Conservation (phyloP, 2,113 vertebrate species). For the Brachypodius melanocephalos region DNA sequence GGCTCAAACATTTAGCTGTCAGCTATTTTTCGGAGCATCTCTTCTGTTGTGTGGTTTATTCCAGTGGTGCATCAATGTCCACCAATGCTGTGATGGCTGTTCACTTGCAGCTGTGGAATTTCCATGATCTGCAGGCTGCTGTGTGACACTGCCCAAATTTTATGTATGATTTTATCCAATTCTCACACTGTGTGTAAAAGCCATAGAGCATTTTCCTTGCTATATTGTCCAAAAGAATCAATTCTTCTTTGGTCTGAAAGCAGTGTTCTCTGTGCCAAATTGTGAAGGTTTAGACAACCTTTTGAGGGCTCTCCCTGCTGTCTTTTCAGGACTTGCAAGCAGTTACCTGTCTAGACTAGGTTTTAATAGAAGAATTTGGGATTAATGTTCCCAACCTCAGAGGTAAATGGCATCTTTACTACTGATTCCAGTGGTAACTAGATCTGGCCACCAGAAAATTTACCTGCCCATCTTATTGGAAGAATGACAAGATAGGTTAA, state of each 20-base stretch:
- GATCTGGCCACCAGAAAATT: neutral
- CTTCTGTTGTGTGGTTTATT: neutral
- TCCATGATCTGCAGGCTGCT: neutral
- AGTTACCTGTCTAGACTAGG: slow-evolving; percentile 30
- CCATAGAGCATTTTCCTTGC: neutral
- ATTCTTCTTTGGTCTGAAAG: neutral
- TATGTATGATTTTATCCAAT: neutral
- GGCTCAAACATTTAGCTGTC: neutral
- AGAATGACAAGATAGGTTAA: neutral
- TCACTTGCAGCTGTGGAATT: neutral
- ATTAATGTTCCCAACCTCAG: neutral
- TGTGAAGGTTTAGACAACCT: neutral
- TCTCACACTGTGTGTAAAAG: neutral
- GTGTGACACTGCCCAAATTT: neutral
- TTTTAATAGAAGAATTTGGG: neutral
- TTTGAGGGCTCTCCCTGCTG: neutral
- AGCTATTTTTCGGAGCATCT: neutral
- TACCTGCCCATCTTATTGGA: neutral
- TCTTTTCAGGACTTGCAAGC: neutral
- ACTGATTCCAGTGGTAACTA: neutral
- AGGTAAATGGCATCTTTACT: neutral
- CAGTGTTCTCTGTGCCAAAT: neutral
- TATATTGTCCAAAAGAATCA: neutral
- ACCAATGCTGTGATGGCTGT: neutral
- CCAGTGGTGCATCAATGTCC: neutral